Conservation (phyloP, 1,140 invertebrate species). For the Nebria ingens region DNA sequence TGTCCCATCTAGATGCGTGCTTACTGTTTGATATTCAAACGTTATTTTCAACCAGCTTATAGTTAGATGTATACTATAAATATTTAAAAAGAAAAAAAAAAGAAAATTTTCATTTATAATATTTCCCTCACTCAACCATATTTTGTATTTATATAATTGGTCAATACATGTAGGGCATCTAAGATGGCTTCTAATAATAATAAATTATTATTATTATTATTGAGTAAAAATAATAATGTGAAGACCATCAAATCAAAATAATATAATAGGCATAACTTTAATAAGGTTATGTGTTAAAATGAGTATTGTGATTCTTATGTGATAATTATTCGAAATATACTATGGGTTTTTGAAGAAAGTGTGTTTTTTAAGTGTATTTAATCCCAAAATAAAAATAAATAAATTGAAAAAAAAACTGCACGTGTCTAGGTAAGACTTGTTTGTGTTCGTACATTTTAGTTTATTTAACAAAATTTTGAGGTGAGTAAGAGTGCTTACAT, state of each 20-base stretch:
- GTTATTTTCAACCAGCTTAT: not conserved
- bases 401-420: slow-evolving; percentile 1
- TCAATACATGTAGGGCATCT: not conserved
- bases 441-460: too few relatives aligned
- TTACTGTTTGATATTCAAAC: slow-evolving; percentile 9
- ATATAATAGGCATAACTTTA: not conserved
- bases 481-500: not conserved
- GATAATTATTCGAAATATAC: slow-evolving; percentile 9
- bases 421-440: slow-evolving; percentile 7
- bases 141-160: not conserved
- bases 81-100: too few relatives aligned
- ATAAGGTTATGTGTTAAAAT: slow-evolving; percentile 4
- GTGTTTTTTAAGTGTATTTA: slow-evolving; percentile 4
- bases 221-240: not conserved
- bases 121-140: not conserved
- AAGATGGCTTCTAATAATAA: slow-evolving; percentile 4
- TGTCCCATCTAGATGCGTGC: slow-evolving; percentile 5
- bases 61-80: not conserved
- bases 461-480: not conserved
- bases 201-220: too few relatives aligned
- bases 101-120: too few relatives aligned
- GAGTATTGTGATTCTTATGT: slow-evolving; percentile 9
- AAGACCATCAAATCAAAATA: slow-evolving; percentile 9
- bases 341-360: slow-evolving; percentile 8
- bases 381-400: not conserved